These are phyloP conservation scores for Ornithoptera priamus DNA, from an alignment of 2,888 invertebrate species.

Conservation along the genomic window DNA sequence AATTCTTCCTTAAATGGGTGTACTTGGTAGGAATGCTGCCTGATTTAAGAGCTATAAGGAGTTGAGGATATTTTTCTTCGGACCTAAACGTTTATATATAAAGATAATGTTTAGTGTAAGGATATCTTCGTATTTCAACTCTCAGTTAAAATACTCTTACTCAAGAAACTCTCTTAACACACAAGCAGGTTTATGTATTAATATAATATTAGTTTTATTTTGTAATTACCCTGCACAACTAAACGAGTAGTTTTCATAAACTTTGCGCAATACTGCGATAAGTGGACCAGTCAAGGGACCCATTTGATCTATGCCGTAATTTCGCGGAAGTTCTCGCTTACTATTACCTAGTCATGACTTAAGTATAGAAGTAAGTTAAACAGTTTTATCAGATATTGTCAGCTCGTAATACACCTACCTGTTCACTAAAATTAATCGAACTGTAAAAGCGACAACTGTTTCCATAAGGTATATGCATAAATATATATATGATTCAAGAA, in stretches of 20 bases:
- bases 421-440: neutral
- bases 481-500: too few relatives aligned
- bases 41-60: too few relatives aligned
- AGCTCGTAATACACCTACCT: neutral
- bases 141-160: too few relatives aligned
- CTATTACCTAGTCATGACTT: slow-evolving; percentile 22
- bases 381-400: neutral
- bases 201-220: neutral
- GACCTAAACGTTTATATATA: neutral
- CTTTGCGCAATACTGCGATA: slow-evolving; percentile 20
- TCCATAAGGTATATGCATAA: neutral
- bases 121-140: too few relatives aligned
- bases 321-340: slow-evolving; percentile 22
- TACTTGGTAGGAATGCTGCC: too few relatives aligned
- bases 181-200: neutral
- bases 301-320: slow-evolving; percentile 24
- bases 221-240: neutral
- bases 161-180: too few relatives aligned
- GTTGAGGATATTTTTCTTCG: neutral
- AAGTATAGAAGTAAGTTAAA: slow-evolving; percentile 5
- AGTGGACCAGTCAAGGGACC: slow-evolving; percentile 26
- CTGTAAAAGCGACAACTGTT: neutral
- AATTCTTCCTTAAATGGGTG: too few relatives aligned
- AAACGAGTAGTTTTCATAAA: slow-evolving; percentile 7
- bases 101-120: too few relatives aligned